A percentile compares a stretch with the other conserved stretches of the same genome.
phyloP scores from a whole-genome alignment of 1,140 invertebrate genomes.

The Megathymus violae region DNA sequence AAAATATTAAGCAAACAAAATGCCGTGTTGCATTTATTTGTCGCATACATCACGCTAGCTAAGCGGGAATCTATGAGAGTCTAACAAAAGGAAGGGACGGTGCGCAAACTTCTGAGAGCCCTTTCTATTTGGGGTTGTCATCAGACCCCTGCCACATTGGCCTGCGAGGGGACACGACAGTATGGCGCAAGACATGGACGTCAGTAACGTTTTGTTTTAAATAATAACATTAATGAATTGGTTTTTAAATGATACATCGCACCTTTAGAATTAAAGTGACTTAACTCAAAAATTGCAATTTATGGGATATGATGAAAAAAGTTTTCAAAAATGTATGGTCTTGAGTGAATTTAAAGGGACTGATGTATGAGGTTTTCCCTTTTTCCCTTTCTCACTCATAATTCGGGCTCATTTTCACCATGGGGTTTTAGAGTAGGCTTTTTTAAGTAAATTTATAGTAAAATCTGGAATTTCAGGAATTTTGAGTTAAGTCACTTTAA shows the following conservation, averaged over 20 bases:
- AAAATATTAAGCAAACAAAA: constrained; percentile 39
- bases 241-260: constrained; percentile 1
- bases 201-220: constrained; percentile 22
- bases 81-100: constrained; percentile 58
- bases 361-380: too few relatives aligned
- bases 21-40: constrained; percentile 39
- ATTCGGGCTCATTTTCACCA: too few relatives aligned
- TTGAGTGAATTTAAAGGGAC: too few relatives aligned
- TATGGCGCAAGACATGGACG: constrained; percentile 57
- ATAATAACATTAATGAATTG: constrained; percentile 16
- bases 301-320: too few relatives aligned
- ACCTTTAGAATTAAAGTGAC: too few relatives aligned
- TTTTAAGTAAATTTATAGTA: too few relatives aligned
- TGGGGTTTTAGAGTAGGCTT: too few relatives aligned
- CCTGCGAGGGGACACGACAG: constrained; percentile 52
- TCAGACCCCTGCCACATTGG: constrained; percentile 65
- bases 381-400: too few relatives aligned
- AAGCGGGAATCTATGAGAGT: constrained; percentile 65
- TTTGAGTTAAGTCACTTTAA: too few relatives aligned
- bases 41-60: constrained; percentile 40
- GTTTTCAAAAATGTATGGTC: too few relatives aligned
- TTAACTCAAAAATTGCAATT: too few relatives aligned
- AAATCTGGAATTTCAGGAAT: too few relatives aligned
- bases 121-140: constrained; percentile 76
- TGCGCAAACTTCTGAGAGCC: constrained; percentile 61